These are phyloP conservation scores for Fabriciana adippe DNA, from an alignment of 2,888 invertebrate genomes.

Conservation along the genomic window DNA sequence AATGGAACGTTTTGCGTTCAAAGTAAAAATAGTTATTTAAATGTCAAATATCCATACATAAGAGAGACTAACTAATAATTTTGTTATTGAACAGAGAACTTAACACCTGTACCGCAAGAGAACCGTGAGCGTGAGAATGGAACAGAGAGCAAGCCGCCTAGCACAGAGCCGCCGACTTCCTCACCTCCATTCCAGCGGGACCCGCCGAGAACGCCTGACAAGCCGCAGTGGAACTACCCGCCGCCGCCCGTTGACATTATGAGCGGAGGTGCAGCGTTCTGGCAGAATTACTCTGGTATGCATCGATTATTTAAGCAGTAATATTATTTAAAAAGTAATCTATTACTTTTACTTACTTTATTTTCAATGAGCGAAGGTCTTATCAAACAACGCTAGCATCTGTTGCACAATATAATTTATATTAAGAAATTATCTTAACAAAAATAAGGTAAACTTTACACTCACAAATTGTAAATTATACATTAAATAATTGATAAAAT, in stretches of 20 bases:
- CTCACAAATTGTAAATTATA: too few species aligned
- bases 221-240: constrained; percentile 81
- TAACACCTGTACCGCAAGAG: constrained; percentile 64
- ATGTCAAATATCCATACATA: not conserved
- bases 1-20: too few species aligned
- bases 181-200: constrained; percentile 76
- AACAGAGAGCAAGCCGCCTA: constrained; percentile 75
- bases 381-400: too few species aligned
- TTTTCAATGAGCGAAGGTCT: too few species aligned
- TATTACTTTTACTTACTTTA: too few species aligned
- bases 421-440: too few species aligned
- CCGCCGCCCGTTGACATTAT: constrained; percentile 87
- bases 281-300: constrained; percentile 96
- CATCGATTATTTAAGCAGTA: not conserved
- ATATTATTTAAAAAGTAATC: not conserved
- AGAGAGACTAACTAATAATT: not conserved
- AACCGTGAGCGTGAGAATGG: constrained; percentile 74
- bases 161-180: constrained; percentile 69
- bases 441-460: too few species aligned
- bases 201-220: constrained; percentile 73
- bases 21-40: too few species aligned
- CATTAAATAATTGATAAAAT: too few species aligned
- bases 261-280: constrained; percentile 92
- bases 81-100: constrained; percentile 60
- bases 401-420: too few species aligned